Evolutionary conservation across 2,113 vertebrate species (phyloP), one percentile per base, ranked within the genome.

Genomic region (Dasyornis broadbenti): DNA sequence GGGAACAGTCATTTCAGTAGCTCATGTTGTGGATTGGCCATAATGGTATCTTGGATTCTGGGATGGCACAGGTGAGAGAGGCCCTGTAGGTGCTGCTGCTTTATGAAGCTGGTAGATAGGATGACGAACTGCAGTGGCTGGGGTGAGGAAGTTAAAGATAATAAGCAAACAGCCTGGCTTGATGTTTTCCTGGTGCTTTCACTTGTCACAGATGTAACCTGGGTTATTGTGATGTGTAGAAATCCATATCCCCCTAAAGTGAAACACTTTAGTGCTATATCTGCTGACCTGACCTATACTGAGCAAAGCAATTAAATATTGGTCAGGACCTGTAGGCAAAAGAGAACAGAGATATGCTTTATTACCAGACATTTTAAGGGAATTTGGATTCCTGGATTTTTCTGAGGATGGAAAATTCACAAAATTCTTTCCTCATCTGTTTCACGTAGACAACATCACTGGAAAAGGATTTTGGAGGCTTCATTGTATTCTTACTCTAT

Each of bases 261-360:
- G 6, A n/a, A 80, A 53, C 1, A 1, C 8, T 47, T 52, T 7
- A 33, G 18, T 9, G 7, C 3, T 44, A 2, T 21, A 8, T 60
- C 27, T 72, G 35, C 33, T 91, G 39, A 68, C 27, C 19, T 77
- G 65, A 65, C 10, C 4, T 52, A 19, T 24, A 23, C 2, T 27
- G 35, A 75, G 3, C 1, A n/a, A 61, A 35, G 2, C 0, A 2
- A 53, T 45, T 66, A 57, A 53, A 53, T 59, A 70, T 65, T 28
- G 5, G 3, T 57, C 13, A 73, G 9, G 61, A 1, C 45, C 27
- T 39, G 6, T 2, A 13, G 11, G 6, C 3, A 59, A 72, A 66
- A 64, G 2, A 54, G 5, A 47, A 2, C 5, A 50, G 54, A 44
- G 63, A 35, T 40, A 3, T 35, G 64, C 9, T 42, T 82, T 66